A percentile compares a stretch with the other conserved stretches of the same genome.
Evolutionary conservation across 2,797 vertebrate species (phyloP).

Genomic region (Mormyrus hasselquistii): DNA sequence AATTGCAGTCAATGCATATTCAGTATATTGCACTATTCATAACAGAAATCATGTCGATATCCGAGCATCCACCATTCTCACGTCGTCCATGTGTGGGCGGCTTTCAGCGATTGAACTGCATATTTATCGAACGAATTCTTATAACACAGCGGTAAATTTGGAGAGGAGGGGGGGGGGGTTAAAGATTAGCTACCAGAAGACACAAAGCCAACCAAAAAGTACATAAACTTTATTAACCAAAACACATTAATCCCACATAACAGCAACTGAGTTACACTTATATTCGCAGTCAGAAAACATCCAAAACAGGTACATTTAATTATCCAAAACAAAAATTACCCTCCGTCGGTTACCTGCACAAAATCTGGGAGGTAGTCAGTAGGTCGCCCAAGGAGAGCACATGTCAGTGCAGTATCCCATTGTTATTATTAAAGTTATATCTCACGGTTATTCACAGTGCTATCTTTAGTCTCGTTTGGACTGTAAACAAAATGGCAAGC

Average conservation of each 20-base stretch:
- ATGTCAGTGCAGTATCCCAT: neutral
- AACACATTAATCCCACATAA: neutral
- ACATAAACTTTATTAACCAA: neutral
- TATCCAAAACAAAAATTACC: neutral
- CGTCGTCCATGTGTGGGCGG: neutral
- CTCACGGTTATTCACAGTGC: neutral
- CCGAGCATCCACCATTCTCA: neutral
- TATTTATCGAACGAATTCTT: neutral
- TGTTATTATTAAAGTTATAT: neutral
- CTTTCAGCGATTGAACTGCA: no score
- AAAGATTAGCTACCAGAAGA: neutral
- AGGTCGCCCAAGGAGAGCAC: neutral
- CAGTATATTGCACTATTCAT: neutral
- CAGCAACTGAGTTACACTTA: neutral
- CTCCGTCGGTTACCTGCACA: neutral
- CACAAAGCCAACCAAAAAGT: neutral
- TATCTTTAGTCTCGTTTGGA: neutral
- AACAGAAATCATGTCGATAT: neutral
- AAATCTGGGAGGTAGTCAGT: neutral
- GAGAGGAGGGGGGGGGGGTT: neutral
- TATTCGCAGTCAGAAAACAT: neutral
- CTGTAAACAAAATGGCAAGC: neutral
- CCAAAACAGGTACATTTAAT: neutral
- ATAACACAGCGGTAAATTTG: neutral
- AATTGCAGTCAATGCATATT: neutral